Evolutionary conservation across 1,140 invertebrate genomes (phyloP), one percentile per base, ranked within the genome.

Genomic region (Latrodectus geometricus): DNA sequence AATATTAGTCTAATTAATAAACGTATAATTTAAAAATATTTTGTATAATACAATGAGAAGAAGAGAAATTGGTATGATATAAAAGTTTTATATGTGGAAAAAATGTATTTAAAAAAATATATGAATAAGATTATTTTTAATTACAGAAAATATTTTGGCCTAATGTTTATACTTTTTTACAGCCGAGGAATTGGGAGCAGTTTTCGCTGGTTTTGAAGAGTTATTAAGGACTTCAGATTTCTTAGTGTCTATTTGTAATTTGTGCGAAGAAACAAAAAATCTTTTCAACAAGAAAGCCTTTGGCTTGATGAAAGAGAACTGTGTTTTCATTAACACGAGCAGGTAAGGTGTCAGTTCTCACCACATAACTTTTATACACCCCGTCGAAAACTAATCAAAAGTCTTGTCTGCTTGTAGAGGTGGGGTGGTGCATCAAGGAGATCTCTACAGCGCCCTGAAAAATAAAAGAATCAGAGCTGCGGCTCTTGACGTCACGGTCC

Each of bases 401-500:
- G 35, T 35, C 35, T 35, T 35, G 35, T 35, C 35, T 35, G 35
- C 35, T 35, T 35, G 35, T 35, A 89, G 93, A 7, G 92, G 92
- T 4, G 90, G 93, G 72, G 92, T 96, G 70, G 95, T 98, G 0
- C 93, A 97, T 90, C 96, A 97, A 90, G 91, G 93, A 65, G 96
- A 95, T 15, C 91, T 98, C 50, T 93, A 95, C 84, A 92, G 94
- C 84, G 96, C 96, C 8, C 91, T 98, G 8, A 92, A 94, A 89
- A 93, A 92, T 77, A 93, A 93, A 15, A 92, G 92, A 69, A 98
- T 99, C 65, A 92, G 93, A 89, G 96, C 94, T 8, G 97, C 97
- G 14, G 97, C 96, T 0, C 91, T 99, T 20, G 98, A 99, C 92
- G 97, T 98, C 0, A 98, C 95, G 88, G 94, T 94, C 23, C 97